Base-by-base conservation (phyloP, 2,888 invertebrate species). In the Onthophagus sagittarius region DNA sequence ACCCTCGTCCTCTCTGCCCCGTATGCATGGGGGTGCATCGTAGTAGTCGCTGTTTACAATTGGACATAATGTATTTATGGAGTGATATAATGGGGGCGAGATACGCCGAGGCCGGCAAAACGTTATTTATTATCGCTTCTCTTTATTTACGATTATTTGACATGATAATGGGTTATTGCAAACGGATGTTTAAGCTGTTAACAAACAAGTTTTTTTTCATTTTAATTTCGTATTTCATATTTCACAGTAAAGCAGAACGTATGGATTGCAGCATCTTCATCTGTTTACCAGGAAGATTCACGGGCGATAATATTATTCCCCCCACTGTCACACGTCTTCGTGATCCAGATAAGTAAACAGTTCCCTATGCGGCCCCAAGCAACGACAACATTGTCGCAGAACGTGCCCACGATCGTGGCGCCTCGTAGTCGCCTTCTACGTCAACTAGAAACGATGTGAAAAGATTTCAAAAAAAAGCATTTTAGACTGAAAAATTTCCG, bases 331-430 rank as follows among this genome's bases (percentile, higher is more conserved):
- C 64, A 64, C 64, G 64, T 64, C 64, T 11, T 64, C 64, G 64
- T 23, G 64, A 64, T 64, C 64, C 64, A 64, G 64, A 64, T 64
- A 64, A 64, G 64, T 23, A 64, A 64, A 64, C 64, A 64, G 64
- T 14, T 14, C 64, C 64, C 15, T 11, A 23, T 23, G 64, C 23
- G 15, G 13, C 64, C 23, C 23, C 64, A 11, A 63, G 23, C 64
- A 64, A 64, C 23, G 64, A 23, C 64, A 64, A 64, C 23, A 64
- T 64, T 64, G 64, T 64, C 23, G 64, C 64, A 64, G 14, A 9
- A 64, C 64, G 64, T 64, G 15, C 15, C 64, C 15, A 64, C 64
- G 64, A 64, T 64, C 9, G 64, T 64, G 64, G 15, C 15, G 64
- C 15, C 39, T 53, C 39, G 39, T 53, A 53, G 39, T 53, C 39